Conservation (phyloP, 2,113 vertebrate species). For the Tupaia tana region DNA sequence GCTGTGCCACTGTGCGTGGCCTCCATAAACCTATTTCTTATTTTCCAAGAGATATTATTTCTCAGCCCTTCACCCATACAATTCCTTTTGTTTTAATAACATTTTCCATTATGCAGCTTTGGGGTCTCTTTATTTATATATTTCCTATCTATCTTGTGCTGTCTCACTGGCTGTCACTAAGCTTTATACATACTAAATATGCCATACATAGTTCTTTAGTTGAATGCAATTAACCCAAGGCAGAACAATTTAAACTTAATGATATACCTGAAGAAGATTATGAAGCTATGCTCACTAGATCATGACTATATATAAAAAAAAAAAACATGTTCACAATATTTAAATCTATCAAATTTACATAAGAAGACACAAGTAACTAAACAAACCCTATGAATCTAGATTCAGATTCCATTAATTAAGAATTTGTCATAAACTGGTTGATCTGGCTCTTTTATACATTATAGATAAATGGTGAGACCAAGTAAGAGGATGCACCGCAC, state of each 20-base stretch:
- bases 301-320: background rate
- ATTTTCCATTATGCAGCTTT: background rate
- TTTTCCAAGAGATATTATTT: background rate
- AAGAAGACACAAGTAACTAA: conserved; percentile 8
- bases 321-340: background rate
- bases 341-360: background rate
- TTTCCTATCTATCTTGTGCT: background rate
- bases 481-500: background rate
- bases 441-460: background rate
- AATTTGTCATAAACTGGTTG: background rate
- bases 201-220: background rate
- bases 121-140: background rate
- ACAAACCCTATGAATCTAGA: background rate
- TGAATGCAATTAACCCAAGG: conserved; percentile 15
- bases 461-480: background rate
- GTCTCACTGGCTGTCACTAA: background rate
- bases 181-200: background rate
- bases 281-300: conserved; percentile 10
- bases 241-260: conserved; percentile 23
- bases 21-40: background rate
- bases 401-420: background rate
- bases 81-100: background rate
- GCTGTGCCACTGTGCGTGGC: too few species aligned
- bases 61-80: background rate
- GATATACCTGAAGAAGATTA: background rate